Evolutionary conservation across 2,113 vertebrate species (phyloP).

Genomic region (Salminus brasiliensis): DNA sequence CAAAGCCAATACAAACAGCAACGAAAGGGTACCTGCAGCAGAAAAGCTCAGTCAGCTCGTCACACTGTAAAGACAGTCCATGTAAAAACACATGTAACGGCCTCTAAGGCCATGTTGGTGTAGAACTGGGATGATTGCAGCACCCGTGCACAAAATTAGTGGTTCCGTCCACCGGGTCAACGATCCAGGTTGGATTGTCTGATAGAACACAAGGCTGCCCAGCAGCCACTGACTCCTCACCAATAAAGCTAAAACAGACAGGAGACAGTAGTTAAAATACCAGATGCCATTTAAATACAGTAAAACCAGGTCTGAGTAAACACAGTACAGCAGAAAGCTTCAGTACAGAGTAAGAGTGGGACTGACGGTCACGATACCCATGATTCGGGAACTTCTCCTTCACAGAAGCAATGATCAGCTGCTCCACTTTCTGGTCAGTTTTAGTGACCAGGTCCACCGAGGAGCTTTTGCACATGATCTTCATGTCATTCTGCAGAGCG

Average conservation of each 20-base stretch:
- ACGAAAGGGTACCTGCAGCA: conserved; percentile 88
- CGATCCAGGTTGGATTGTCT: conserved; percentile 91
- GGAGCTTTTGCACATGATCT: conserved; percentile 90
- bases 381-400: conserved; percentile 91
- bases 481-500: conserved; percentile 82
- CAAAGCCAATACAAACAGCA: conserved; percentile 93
- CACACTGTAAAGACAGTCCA: background rate
- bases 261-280: too few relatives aligned
- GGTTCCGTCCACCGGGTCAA: conserved; percentile 96
- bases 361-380: conserved; percentile 73
- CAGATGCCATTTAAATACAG: too few relatives aligned
- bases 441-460: conserved; percentile 91
- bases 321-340: background rate
- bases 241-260: conserved; percentile 85
- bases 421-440: conserved; percentile 95
- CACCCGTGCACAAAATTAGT: conserved; percentile 97
- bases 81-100: background rate
- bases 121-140: background rate
- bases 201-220: conserved; percentile 84
- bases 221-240: conserved; percentile 95
- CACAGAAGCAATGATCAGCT: conserved; percentile 88
- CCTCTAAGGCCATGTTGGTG: background rate
- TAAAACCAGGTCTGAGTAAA: background rate
- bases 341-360: background rate
- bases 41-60: background rate